Conservation (phyloP, 2,888 invertebrate genomes). For the Amiota minor region DNA sequence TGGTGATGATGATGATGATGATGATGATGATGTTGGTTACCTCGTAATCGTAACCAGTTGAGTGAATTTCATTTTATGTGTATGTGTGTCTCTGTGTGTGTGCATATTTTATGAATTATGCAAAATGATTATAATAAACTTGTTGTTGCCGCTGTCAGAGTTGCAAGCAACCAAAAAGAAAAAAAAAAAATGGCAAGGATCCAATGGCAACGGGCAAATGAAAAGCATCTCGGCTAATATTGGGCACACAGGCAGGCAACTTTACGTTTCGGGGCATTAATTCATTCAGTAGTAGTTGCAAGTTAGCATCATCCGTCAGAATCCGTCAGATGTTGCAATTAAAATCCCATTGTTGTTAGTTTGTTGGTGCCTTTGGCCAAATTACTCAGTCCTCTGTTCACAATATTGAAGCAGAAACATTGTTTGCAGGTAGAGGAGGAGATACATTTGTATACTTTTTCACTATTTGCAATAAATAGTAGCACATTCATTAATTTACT, state of each 20-base stretch:
- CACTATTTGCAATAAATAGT: too few species aligned
- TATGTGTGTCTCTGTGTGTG: neutral
- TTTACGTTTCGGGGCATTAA: neutral
- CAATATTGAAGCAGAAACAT: too few species aligned
- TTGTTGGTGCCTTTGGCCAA: too few species aligned
- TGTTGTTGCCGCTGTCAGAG: conserved; percentile 37
- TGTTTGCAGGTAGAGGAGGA: too few species aligned
- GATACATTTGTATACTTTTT: too few species aligned
- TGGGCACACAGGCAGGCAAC: too few species aligned
- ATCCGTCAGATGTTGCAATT: too few species aligned
- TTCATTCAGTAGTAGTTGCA: neutral
- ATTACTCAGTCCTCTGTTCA: too few species aligned
- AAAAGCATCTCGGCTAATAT: neutral
- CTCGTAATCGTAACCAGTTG: conserved; percentile 9
- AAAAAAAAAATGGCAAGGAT: too few species aligned
- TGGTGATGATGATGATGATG: neutral
- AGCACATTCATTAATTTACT: too few species aligned
- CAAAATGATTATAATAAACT: conserved; percentile 57
- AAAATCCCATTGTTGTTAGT: too few species aligned
- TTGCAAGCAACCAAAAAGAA: neutral
- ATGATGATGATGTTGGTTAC: neutral
- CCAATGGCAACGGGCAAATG: neutral
- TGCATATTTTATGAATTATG: conserved; percentile 48
- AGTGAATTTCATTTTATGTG: conserved; percentile 1
- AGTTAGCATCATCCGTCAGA: too few species aligned